Evolutionary conservation across 1,140 invertebrate species (phyloP), one percentile per base, ranked within the genome.

Genomic region (Pissodes strobi): DNA sequence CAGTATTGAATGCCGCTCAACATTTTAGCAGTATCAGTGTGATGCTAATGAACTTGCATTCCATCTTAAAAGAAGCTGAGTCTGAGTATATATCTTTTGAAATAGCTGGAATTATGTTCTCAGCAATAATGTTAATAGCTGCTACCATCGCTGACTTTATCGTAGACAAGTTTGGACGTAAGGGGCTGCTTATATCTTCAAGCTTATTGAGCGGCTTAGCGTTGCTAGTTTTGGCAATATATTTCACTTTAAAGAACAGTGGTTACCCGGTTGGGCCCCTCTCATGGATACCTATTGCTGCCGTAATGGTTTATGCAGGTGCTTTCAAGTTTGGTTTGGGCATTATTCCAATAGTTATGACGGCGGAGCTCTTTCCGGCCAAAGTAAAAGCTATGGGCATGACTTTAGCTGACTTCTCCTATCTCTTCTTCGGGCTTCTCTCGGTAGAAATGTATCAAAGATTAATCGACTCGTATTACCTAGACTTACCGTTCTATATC

Each of bases 301-400:
- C 72, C 2, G 72, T 76, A 1, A 70, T 77, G 68, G 41, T 74
- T 2, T 76, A 76, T 62, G 72, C 72, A 1, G 59, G 64, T 37
- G 69, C 71, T 19, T 76, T 76, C 55, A 75, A 76, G 53, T 72
- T 70, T 45, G 76, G 78, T 46, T 51, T 75, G 13, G 74, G 77
- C 19, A 70, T 90, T 8, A 85, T 91, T 43, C 89, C 89, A 0
- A 89, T 88, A 81, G 81, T 90, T 5, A 80, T 91, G 69, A 85
- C 89, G 69, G 83, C 79, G 12, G 86, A 90, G 77, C 77, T 88
- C 12, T 87, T 89, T 58, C 85, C 88, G n/a, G 80, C 82, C 2
- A 82, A 84, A 71, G 85, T 85, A 1, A 83, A 86, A 71, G 84
- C 75, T 0, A 73, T 74, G 66, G 76, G 75, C 4, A 76, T 78